Conservation (phyloP, 1,140 invertebrate genomes). For the Wasmannia auropunctata region DNA sequence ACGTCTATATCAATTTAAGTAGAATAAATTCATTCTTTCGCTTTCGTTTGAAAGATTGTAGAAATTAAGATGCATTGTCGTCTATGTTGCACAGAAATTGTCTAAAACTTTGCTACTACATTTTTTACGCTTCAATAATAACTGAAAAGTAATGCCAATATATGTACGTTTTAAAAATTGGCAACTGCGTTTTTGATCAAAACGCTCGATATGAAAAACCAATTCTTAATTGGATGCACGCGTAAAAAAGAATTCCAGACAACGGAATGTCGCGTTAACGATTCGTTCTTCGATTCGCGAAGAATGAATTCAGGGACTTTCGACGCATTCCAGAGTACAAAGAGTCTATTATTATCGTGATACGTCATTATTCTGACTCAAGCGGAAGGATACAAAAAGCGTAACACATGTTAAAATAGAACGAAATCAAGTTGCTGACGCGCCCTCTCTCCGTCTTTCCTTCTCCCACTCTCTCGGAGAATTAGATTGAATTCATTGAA, state of each 20-base stretch:
- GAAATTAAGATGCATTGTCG: not conserved
- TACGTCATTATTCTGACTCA: conserved; percentile 35
- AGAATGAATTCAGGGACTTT: conserved; percentile 3
- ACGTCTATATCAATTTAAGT: not conserved
- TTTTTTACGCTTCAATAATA: not conserved
- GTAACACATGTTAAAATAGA: conserved; percentile 29
- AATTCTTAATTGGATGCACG: not conserved
- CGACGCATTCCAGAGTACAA: not conserved
- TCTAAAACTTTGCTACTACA: not conserved
- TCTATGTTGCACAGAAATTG: not conserved
- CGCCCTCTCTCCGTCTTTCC: conserved; percentile 19
- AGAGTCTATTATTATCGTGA: conserved; percentile 28
- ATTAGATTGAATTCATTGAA: conserved; percentile 50
- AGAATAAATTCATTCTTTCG: not conserved
- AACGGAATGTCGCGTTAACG: not conserved
- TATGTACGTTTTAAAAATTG: not conserved
- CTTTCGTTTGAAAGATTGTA: not conserved
- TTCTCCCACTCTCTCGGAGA: not conserved
- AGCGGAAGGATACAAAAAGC: conserved; percentile 17
- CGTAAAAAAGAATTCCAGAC: not conserved
- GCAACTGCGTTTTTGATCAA: not conserved
- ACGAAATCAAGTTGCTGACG: not conserved
- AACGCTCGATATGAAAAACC: not conserved
- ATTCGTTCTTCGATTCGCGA: not conserved
- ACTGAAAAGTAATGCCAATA: not conserved